Conservation (phyloP, 2,113 vertebrate species). For the Thunnus thynnus region DNA sequence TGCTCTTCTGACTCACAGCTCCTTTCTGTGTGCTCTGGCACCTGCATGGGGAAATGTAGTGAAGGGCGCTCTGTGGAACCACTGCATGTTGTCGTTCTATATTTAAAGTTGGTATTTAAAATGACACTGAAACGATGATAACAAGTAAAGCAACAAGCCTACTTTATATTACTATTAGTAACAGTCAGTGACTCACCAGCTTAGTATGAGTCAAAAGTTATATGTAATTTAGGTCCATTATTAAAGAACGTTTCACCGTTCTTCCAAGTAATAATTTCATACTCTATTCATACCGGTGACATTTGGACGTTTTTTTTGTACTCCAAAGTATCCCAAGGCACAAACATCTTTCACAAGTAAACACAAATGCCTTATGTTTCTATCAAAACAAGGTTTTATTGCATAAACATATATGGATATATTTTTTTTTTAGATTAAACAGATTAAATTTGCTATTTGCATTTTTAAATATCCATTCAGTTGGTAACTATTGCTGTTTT, state of each 20-base stretch:
- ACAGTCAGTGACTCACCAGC: background rate
- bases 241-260: background rate
- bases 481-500: slow-evolving; percentile 83
- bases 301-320: background rate
- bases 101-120: slow-evolving; percentile 58
- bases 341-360: slow-evolving; percentile 35
- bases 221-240: background rate
- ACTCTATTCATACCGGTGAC: no score
- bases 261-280: no score
- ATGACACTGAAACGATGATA: slow-evolving; percentile 18
- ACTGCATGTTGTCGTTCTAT: slow-evolving; percentile 42
- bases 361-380: slow-evolving; percentile 46
- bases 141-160: slow-evolving; percentile 30
- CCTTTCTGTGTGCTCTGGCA: slow-evolving; percentile 4
- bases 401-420: slow-evolving; percentile 83
- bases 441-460: slow-evolving; percentile 76
- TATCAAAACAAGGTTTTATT: slow-evolving; percentile 84
- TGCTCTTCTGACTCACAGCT: slow-evolving; percentile 33
- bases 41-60: slow-evolving; percentile 13
- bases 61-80: background rate
- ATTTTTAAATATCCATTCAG: slow-evolving; percentile 78
- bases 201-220: background rate
- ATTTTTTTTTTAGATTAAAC: slow-evolving; percentile 70
- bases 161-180: background rate
- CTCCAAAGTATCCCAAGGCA: background rate